These are phyloP conservation scores for Takifugu flavidus DNA, from an alignment of 2,113 vertebrate genomes.

Conservation along the genomic window DNA sequence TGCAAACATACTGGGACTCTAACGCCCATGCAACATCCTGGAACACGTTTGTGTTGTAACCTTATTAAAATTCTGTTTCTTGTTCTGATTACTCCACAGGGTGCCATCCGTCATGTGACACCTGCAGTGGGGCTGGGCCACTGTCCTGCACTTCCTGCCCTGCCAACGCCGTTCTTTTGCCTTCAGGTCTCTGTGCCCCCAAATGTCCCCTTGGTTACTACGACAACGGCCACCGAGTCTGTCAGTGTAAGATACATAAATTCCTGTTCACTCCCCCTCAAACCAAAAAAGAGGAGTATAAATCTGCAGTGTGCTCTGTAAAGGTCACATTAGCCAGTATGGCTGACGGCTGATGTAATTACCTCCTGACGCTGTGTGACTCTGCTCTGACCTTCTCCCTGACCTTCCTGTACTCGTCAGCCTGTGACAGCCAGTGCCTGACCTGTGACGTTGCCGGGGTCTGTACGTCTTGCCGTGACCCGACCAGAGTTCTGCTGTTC, in stretches of 20 bases:
- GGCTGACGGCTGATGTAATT: not conserved
- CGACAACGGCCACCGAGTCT: conserved; percentile 68
- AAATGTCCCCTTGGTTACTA: conserved; percentile 81
- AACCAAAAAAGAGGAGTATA: not conserved
- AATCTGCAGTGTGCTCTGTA: not conserved
- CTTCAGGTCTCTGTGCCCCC: conserved; percentile 73
- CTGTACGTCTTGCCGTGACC: conserved; percentile 85
- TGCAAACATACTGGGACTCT: no score
- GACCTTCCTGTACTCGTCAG: conserved; percentile 60
- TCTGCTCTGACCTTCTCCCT: not conserved
- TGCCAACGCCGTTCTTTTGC: conserved; percentile 68
- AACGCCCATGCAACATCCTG: no score
- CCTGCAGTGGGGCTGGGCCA: conserved; percentile 76
- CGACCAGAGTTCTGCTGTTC: conserved; percentile 84
- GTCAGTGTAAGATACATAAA: conserved; percentile 75
- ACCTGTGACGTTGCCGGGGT: conserved; percentile 75
- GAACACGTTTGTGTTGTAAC: no score
- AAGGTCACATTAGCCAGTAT: not conserved
- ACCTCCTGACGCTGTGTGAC: not conserved
- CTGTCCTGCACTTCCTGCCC: conserved; percentile 82
- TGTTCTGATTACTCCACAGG: conserved; percentile 60
- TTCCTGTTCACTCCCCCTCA: not conserved
- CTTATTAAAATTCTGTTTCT: not conserved
- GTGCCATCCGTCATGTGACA: conserved; percentile 85
- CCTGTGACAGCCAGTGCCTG: conserved; percentile 80